phyloP scores from a whole-genome alignment of 2,113 vertebrate species.

The Prolemur simus region DNA sequence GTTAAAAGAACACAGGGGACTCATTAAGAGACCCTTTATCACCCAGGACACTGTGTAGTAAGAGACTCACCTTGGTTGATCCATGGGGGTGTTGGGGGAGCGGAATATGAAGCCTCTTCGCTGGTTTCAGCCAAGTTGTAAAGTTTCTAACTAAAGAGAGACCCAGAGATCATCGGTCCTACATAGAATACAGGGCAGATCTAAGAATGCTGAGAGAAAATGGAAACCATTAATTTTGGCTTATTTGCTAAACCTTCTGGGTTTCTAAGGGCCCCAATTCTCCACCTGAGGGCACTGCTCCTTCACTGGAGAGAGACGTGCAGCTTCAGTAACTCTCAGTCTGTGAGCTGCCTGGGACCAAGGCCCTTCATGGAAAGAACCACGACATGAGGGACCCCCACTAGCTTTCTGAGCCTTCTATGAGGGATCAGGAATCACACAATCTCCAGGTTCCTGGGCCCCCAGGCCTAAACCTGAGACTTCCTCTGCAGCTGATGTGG shows the following conservation, averaged over 20 bases:
- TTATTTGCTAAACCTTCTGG: not conserved
- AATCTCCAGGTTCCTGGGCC: not conserved
- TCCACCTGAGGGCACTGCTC: rapidly evolving
- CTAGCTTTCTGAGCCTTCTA: not conserved
- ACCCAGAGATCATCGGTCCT: not conserved
- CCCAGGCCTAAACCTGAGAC: not conserved
- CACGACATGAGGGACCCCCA: no score
- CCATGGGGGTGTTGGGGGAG: not conserved
- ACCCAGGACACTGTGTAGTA: not conserved
- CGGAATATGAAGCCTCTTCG: not conserved
- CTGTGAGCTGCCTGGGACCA: not conserved
- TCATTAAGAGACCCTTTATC: not conserved
- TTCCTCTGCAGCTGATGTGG: constrained; percentile 81
- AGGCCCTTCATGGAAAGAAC: not conserved
- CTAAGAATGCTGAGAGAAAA: not conserved
- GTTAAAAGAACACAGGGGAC: not conserved
- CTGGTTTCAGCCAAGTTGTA: not conserved
- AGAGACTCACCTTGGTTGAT: not conserved
- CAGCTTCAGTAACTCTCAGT: not conserved
- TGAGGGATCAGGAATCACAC: not conserved
- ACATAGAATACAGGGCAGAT: not conserved
- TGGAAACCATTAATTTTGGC: not conserved
- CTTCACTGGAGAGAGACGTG: not conserved
- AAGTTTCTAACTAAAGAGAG: not conserved
- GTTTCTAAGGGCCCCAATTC: not conserved